These are phyloP conservation scores for Oostethus manadensis DNA, from an alignment of 2,113 vertebrate species.

Conservation along the genomic window DNA sequence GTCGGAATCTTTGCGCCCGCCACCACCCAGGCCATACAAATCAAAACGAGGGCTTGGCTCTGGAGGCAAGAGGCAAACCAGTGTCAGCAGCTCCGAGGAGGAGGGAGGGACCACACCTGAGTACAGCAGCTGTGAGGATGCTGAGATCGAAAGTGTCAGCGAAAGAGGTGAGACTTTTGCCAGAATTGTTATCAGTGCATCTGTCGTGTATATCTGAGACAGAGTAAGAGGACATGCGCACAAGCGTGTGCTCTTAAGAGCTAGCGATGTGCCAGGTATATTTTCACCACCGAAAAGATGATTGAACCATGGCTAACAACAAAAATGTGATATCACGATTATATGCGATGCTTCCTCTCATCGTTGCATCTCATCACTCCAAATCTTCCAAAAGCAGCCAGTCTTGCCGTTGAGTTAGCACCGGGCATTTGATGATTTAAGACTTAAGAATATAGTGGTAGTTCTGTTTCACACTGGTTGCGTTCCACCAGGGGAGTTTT, in stretches of 20 bases:
- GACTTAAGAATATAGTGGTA: too few relatives aligned
- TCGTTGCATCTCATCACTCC: too few relatives aligned
- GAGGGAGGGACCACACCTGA: conserved; percentile 95
- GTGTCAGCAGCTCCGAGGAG: conserved; percentile 97
- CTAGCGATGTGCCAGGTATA: neutral
- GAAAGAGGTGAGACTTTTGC: conserved; percentile 85
- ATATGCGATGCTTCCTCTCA: too few relatives aligned
- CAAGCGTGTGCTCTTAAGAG: neutral
- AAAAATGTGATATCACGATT: too few relatives aligned
- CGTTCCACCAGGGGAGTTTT: too few relatives aligned
- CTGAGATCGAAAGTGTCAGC: conserved; percentile 93
- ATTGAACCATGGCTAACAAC: neutral
- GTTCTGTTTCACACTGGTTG: too few relatives aligned
- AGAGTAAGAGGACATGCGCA: neutral
- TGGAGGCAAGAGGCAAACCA: conserved; percentile 89
- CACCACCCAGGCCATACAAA: conserved; percentile 92
- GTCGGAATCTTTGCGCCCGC: conserved; percentile 91
- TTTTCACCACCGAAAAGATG: neutral
- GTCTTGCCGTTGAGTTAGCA: too few relatives aligned
- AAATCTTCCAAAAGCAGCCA: too few relatives aligned
- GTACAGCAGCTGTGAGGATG: conserved; percentile 97
- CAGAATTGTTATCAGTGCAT: neutral
- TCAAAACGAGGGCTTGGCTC: conserved; percentile 74
- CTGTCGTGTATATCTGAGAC: conserved; percentile 1
- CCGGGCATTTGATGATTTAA: too few relatives aligned